A percentile compares a stretch with the other conserved stretches of the same genome.
Conservation (phyloP, 2,113 vertebrate genomes). For the Tinamus guttatus region DNA sequence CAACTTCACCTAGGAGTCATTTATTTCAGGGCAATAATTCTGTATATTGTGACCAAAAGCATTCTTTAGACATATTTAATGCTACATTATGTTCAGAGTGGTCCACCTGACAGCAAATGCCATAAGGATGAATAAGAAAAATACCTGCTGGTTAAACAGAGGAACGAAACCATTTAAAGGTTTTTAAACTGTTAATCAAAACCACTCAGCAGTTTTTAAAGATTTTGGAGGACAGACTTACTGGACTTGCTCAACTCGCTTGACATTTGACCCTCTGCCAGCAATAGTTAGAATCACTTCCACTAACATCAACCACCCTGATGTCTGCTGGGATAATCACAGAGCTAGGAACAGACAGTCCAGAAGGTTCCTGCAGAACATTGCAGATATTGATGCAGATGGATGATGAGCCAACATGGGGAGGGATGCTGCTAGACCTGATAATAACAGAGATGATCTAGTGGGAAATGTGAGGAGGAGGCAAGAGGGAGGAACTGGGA, state of each 20-base stretch:
- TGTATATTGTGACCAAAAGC: neutral
- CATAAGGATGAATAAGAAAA: neutral
- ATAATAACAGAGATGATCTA: too few relatives aligned
- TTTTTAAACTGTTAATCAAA: neutral
- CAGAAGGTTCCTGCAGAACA: too few relatives aligned
- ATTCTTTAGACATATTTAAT: neutral
- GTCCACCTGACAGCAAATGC: neutral
- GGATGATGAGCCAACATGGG: too few relatives aligned
- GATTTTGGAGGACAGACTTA: neutral
- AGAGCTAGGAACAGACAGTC: too few relatives aligned
- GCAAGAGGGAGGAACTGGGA: too few relatives aligned
- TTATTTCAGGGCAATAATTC: neutral
- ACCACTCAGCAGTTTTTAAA: neutral
- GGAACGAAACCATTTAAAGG: neutral
- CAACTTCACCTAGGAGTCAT: neutral
- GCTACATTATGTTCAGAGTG: neutral
- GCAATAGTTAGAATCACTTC: neutral
- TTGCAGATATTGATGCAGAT: too few relatives aligned
- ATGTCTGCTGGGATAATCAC: too few relatives aligned
- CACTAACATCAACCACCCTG: neutral
- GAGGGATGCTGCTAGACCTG: too few relatives aligned
- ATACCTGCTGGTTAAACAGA: neutral
- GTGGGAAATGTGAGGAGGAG: too few relatives aligned
- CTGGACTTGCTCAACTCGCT: neutral
- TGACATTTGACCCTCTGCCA: neutral